Evolutionary conservation across 2,888 invertebrate species (phyloP).

Genomic region (Sminthurinus aureus): DNA sequence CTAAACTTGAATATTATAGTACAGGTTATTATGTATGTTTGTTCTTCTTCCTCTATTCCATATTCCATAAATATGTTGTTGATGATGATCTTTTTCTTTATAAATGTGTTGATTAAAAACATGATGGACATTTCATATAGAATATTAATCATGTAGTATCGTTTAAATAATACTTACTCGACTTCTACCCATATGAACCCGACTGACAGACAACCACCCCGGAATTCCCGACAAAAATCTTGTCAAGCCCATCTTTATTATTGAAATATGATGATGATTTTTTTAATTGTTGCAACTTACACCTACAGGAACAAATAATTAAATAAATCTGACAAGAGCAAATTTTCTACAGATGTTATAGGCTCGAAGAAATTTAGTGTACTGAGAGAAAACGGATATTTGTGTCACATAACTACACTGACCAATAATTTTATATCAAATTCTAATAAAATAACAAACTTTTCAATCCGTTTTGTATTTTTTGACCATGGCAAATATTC

Average conservation of each 20-base stretch:
- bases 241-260: constrained; percentile 24
- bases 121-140: too few species aligned
- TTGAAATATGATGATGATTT: too few species aligned
- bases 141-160: not conserved
- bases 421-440: constrained; percentile 4
- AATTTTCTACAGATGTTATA: constrained; percentile 26
- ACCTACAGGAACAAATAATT: constrained; percentile 14
- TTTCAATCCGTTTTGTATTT: too few species aligned
- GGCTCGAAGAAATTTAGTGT: constrained; percentile 31
- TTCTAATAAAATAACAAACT: not conserved
- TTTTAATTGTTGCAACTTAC: constrained; percentile 1
- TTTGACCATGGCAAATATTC: too few species aligned
- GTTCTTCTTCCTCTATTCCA: too few species aligned
- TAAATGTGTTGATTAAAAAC: too few species aligned
- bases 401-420: not conserved
- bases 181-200: constrained; percentile 22
- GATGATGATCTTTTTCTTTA: too few species aligned
- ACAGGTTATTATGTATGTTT: too few species aligned
- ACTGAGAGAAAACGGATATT: constrained; percentile 11
- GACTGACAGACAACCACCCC: constrained; percentile 19
- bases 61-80: too few species aligned
- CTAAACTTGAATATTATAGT: too few species aligned
- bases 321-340: constrained; percentile 14
- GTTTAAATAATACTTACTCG: constrained; percentile 16
- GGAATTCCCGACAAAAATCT: constrained; percentile 24